phyloP scores from a whole-genome alignment of 1,140 invertebrate genomes.

The Listronotus bonariensis region DNA sequence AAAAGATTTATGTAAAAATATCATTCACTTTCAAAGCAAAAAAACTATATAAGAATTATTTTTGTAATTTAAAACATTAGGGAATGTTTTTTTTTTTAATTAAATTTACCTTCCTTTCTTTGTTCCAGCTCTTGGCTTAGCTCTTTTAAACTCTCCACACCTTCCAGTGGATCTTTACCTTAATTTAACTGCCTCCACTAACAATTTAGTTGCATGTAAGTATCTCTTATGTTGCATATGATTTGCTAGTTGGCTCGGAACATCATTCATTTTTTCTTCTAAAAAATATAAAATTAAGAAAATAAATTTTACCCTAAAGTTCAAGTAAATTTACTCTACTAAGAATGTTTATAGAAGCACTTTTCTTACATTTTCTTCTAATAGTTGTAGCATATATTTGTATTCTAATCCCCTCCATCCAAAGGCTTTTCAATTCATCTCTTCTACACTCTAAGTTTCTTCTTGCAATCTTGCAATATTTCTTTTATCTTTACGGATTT shows the following conservation, averaged over 20 bases:
- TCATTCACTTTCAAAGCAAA: too few species aligned
- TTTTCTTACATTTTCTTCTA: conserved; percentile 83
- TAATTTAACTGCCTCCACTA: conserved; percentile 71
- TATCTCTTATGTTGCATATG: conserved; percentile 78
- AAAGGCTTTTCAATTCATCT: conserved; percentile 91
- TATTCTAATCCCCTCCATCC: conserved; percentile 93
- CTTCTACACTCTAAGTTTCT: conserved; percentile 86
- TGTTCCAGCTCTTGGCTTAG: conserved; percentile 71
- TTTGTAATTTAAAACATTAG: too few species aligned
- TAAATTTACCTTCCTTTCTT: conserved; percentile 67
- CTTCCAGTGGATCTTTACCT: conserved; percentile 73
- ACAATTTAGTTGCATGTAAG: conserved; percentile 81
- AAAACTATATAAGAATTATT: too few species aligned
- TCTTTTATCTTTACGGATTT: conserved; percentile 85
- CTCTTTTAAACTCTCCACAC: conserved; percentile 82
- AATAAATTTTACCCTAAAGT: too few species aligned
- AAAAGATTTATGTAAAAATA: conserved; percentile 25
- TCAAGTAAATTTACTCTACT: neutral
- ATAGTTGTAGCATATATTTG: conserved; percentile 82
- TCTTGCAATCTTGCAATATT: conserved; percentile 88
- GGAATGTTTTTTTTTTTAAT: too few species aligned
- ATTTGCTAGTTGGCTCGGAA: conserved; percentile 74
- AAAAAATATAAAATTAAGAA: conserved; percentile 37
- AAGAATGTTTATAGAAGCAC: conserved; percentile 2
- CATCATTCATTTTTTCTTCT: conserved; percentile 78